phyloP scores from a whole-genome alignment of 1,140 invertebrate species.

The Caligus rogercresseyi region DNA sequence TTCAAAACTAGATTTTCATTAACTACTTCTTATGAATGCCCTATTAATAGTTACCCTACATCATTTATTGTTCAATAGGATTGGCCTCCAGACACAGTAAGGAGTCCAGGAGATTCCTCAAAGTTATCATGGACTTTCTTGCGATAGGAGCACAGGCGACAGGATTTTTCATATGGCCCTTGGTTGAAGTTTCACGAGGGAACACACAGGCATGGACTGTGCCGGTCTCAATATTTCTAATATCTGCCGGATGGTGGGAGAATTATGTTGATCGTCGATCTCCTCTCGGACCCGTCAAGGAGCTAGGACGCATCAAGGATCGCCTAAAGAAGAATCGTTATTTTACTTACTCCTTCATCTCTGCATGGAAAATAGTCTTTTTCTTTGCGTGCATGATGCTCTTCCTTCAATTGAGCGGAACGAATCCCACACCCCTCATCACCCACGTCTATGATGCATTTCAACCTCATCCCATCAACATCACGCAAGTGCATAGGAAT shows the following conservation, averaged over 20 bases:
- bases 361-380: slow-evolving; percentile 64
- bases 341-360: slow-evolving; percentile 70
- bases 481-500: slow-evolving; percentile 41
- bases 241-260: slow-evolving; percentile 90
- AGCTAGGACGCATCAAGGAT: slow-evolving; percentile 52
- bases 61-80: slow-evolving; percentile 32
- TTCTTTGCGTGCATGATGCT: slow-evolving; percentile 55
- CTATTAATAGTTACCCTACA: not conserved
- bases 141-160: slow-evolving; percentile 67
- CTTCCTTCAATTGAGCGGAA: slow-evolving; percentile 50
- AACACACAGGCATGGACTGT: slow-evolving; percentile 48
- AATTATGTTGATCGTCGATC: slow-evolving; percentile 56
- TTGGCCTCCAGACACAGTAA: slow-evolving; percentile 56
- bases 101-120: slow-evolving; percentile 55
- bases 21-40: too few relatives aligned
- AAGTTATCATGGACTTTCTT: slow-evolving; percentile 59
- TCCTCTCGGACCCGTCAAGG: slow-evolving; percentile 36
- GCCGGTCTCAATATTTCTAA: slow-evolving; percentile 57
- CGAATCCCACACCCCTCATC: slow-evolving; percentile 57
- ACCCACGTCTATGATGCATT: slow-evolving; percentile 52
- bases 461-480: slow-evolving; percentile 52
- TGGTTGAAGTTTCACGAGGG: slow-evolving; percentile 31
- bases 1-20: too few relatives aligned
- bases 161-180: slow-evolving; percentile 71
- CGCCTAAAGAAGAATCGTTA: slow-evolving; percentile 58